Conservation (phyloP, 2,113 vertebrate species). For the Myrmecobius fasciatus region DNA sequence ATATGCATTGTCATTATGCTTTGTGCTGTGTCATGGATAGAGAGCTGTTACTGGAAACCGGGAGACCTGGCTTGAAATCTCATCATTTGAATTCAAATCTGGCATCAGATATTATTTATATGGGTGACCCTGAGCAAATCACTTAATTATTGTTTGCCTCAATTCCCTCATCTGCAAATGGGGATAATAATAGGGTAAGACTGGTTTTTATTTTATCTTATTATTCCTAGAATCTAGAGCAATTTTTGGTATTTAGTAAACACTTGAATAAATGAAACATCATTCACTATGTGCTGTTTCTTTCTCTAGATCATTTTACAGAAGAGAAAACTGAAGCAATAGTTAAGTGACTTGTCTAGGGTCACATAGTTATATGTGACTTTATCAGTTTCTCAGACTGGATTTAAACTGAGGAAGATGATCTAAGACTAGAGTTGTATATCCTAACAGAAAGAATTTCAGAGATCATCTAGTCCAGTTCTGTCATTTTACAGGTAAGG, state of each 20-base stretch:
- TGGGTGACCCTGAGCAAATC: not conserved
- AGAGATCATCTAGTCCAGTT: not conserved
- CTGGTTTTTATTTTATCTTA: not conserved
- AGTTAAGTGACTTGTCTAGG: not conserved
- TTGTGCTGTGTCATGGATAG: not conserved
- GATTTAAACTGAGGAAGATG: not conserved
- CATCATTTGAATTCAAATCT: not conserved
- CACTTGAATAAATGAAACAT: not conserved
- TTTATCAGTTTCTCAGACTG: not conserved
- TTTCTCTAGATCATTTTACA: not conserved
- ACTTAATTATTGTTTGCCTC: not conserved
- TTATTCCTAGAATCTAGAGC: not conserved
- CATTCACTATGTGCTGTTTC: not conserved
- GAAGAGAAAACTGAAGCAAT: not conserved
- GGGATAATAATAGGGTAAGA: not conserved
- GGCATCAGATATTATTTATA: not conserved
- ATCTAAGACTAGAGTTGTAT: not conserved
- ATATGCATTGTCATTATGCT: not conserved
- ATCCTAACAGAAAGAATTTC: not conserved
- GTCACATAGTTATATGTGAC: not conserved
- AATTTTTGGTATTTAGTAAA: not conserved
- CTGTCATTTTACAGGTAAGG: not conserved
- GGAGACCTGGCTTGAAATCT: not conserved
- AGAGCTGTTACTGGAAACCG: not conserved
- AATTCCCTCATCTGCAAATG: not conserved